These are phyloP conservation scores for Sinotaia quadrata DNA, from an alignment of 2,888 invertebrate species.

Conservation along the genomic window DNA sequence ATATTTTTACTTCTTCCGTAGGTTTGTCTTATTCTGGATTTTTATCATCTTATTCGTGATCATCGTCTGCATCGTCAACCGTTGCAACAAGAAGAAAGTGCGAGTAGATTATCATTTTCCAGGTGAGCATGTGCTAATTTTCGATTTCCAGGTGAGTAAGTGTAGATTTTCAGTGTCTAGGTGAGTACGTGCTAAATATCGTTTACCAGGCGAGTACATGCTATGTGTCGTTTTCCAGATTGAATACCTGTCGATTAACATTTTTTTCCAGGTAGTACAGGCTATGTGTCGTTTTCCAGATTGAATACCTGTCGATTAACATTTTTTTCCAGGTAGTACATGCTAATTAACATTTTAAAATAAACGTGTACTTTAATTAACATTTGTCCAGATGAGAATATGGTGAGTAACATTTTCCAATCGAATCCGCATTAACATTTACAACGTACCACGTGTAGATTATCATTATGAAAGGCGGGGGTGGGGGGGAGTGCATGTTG, in stretches of 20 bases:
- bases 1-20: not conserved
- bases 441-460: too few relatives aligned
- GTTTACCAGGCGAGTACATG: too few relatives aligned
- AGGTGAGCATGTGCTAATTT: too few relatives aligned
- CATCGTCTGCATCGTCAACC: conserved; percentile 17
- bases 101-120: conserved; percentile 2
- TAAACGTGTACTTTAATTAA: not conserved
- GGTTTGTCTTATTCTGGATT: conserved; percentile 14
- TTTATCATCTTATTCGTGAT: conserved; percentile 18
- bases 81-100: conserved; percentile 18
- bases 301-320: not conserved
- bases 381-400: too few relatives aligned
- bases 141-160: too few relatives aligned
- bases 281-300: not conserved
- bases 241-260: not conserved
- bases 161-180: too few relatives aligned
- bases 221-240: not conserved
- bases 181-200: too few relatives aligned
- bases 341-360: not conserved
- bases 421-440: too few relatives aligned
- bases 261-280: too few relatives aligned
- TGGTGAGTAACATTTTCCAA: too few relatives aligned
- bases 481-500: too few relatives aligned
- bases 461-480: too few relatives aligned
- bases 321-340: not conserved